phyloP scores from a whole-genome alignment of 2,797 vertebrate species.

The Sebastes variabilis region DNA sequence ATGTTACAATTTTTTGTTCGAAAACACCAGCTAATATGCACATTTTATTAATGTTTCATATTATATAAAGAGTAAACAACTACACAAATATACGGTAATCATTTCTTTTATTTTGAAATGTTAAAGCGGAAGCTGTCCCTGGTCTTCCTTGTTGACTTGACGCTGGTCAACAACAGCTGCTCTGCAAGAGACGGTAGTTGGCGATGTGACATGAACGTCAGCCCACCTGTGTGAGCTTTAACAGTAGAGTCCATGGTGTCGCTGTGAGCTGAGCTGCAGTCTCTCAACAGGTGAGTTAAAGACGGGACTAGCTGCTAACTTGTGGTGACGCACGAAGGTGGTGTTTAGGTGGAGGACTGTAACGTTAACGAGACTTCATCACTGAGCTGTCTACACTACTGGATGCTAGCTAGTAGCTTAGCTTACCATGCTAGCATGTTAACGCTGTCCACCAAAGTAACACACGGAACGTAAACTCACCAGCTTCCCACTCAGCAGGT shows the following conservation, averaged over 20 bases:
- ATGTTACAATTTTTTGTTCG: neutral
- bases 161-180: slow-evolving; percentile 45
- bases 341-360: slow-evolving; percentile 13
- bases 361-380: neutral
- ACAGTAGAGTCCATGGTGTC: slow-evolving; percentile 27
- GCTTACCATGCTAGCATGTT: slow-evolving; percentile 22
- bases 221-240: neutral
- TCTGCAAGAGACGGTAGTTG: slow-evolving; percentile 12
- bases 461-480: neutral
- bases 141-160: rapidly evolving
- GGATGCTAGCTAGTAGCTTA: slow-evolving; percentile 30
- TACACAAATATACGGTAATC: neutral
- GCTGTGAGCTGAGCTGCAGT: slow-evolving; percentile 7
- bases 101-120: slow-evolving; percentile 40
- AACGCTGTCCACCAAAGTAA: neutral
- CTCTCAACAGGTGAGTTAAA: slow-evolving; percentile 55
- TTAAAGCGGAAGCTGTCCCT: neutral
- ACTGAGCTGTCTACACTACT: neutral
- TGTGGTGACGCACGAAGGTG: slow-evolving; percentile 10
- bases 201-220: slow-evolving; percentile 31
- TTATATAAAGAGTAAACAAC: neutral
- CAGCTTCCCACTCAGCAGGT: too few relatives aligned
- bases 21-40: neutral
- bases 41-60: rapidly evolving
- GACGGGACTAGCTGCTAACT: neutral